Conservation (phyloP, 2,888 invertebrate species). For the Diplazon laetatorius region DNA sequence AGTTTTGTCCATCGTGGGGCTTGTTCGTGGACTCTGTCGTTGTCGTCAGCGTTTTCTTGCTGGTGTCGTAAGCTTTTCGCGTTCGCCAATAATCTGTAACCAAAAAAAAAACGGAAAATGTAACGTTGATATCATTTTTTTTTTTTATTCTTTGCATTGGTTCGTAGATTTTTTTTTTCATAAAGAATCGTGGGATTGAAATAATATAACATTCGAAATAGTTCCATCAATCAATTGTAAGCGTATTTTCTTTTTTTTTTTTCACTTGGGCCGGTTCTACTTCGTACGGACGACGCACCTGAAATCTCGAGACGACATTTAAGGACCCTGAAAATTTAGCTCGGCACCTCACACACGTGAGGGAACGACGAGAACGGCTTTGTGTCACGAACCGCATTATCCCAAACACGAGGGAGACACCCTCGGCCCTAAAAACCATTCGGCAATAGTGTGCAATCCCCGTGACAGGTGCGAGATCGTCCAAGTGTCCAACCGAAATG, state of each 20-base stretch:
- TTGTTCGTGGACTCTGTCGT: slow-evolving; percentile 69
- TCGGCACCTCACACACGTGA: slow-evolving; percentile 58
- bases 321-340: slow-evolving; percentile 42
- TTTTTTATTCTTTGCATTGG: background rate
- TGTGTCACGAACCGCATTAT: slow-evolving; percentile 23
- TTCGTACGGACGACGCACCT: slow-evolving; percentile 79
- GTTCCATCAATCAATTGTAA: too few relatives aligned
- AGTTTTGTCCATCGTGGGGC: slow-evolving; percentile 66
- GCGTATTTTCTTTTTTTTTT: too few relatives aligned
- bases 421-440: slow-evolving; percentile 11
- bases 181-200: too few relatives aligned
- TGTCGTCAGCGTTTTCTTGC: slow-evolving; percentile 70
- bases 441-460: slow-evolving; percentile 40
- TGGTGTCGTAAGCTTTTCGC: slow-evolving; percentile 75
- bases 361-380: slow-evolving; percentile 50
- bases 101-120: slow-evolving; percentile 47
- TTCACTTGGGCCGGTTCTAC: too few relatives aligned
- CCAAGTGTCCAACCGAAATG: slow-evolving; percentile 63
- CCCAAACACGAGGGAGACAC: background rate
- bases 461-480: slow-evolving; percentile 67
- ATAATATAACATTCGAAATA: too few relatives aligned
- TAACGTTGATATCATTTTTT: slow-evolving; percentile 26
- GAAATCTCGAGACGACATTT: slow-evolving; percentile 64
- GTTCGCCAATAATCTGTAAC: slow-evolving; percentile 80
- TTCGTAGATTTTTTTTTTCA: background rate